Percentiles rank a stretch among this genome's conserved stretches.
phyloP scores from a whole-genome alignment of 92 coral and sea anemone species.

The Virgularia gustaviana region DNA sequence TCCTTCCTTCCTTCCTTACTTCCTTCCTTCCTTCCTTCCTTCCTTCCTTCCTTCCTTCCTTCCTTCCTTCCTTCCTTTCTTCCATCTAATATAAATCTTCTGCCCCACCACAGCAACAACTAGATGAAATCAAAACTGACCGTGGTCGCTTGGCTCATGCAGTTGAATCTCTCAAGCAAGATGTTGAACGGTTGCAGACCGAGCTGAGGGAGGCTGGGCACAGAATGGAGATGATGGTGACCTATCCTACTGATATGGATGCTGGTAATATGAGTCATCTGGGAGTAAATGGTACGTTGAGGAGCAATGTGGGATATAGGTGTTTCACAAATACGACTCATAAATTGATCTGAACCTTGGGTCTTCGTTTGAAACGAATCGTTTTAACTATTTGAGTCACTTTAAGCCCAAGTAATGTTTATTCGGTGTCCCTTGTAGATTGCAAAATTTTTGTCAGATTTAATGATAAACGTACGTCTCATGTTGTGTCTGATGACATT shows the following conservation, averaged over 20 bases:
- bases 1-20: too few relatives aligned
- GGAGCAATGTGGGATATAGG: background rate
- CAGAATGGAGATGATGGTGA: conserved; percentile 69
- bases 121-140: conserved; percentile 62
- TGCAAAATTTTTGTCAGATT: too few relatives aligned
- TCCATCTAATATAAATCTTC: too few relatives aligned
- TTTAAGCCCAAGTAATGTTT: conserved; percentile 15
- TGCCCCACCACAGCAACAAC: conserved; percentile 51
- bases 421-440: background rate
- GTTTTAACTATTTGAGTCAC: conserved; percentile 29
- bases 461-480: too few relatives aligned
- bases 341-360: too few relatives aligned
- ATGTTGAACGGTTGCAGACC: conserved; percentile 50
- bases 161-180: conserved; percentile 60
- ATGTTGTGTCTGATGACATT: too few relatives aligned
- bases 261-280: conserved; percentile 1
- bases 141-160: conserved; percentile 57
- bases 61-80: too few relatives aligned
- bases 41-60: too few relatives aligned
- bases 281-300: conserved; percentile 40
- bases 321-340: background rate
- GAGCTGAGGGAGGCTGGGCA: conserved; percentile 72
- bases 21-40: too few relatives aligned
- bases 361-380: too few relatives aligned
- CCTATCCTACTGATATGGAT: conserved; percentile 74